Conservation (phyloP, 2,797 vertebrate species). For the Distichodus sexfasciatus region DNA sequence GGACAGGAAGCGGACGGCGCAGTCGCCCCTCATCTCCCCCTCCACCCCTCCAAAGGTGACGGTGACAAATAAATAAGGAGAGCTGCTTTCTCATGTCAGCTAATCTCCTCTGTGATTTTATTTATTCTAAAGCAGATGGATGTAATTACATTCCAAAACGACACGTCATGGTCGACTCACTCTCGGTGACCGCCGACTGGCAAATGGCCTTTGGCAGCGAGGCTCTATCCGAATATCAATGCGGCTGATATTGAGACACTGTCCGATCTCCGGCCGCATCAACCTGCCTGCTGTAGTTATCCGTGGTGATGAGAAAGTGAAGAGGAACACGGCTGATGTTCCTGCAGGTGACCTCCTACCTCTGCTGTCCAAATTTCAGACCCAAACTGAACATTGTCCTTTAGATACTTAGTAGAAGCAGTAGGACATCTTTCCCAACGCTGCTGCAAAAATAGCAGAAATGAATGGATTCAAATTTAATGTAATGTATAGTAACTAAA, state of each 20-base stretch:
- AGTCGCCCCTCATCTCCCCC: conserved; percentile 14
- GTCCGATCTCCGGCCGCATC: background rate
- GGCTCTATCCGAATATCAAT: conserved; percentile 65
- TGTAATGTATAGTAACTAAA: too few species aligned
- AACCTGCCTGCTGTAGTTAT: background rate
- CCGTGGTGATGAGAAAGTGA: background rate
- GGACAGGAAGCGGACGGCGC: background rate
- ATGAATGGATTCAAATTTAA: too few species aligned
- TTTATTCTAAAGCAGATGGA: conserved; percentile 66
- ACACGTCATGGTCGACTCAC: conserved; percentile 60
- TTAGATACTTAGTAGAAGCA: too few species aligned
- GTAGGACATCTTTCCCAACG: too few species aligned
- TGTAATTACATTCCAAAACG: conserved; percentile 69
- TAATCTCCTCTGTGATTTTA: conserved; percentile 57
- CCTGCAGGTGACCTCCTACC: background rate
- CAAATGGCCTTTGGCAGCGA: conserved; percentile 66
- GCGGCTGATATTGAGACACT: background rate
- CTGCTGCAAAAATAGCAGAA: too few species aligned
- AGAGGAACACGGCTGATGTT: background rate
- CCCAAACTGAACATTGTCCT: too few species aligned
- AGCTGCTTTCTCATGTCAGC: conserved; percentile 53
- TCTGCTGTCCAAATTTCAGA: too few species aligned
- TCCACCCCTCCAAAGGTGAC: conserved; percentile 12
- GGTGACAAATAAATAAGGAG: background rate
- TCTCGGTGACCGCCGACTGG: conserved; percentile 43